A percentile compares a stretch with the other conserved stretches of the same genome.
These are phyloP conservation scores for Acanthacorydalis orientalis DNA, from an alignment of 2,888 invertebrate species.

Conservation along the genomic window DNA sequence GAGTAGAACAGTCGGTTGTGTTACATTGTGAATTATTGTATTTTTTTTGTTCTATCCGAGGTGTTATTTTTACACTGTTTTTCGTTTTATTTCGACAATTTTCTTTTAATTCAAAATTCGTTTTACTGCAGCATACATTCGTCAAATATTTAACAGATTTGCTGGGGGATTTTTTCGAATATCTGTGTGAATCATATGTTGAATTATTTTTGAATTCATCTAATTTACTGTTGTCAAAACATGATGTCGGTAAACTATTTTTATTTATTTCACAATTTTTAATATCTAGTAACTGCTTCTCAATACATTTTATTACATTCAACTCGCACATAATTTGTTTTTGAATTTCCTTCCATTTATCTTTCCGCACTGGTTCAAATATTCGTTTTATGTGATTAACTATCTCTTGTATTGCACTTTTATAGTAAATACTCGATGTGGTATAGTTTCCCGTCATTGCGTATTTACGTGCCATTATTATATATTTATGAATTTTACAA, in stretches of 20 bases:
- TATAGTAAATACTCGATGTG: slow-evolving; percentile 82
- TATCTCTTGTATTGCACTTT: slow-evolving; percentile 83
- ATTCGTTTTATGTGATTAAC: slow-evolving; percentile 66
- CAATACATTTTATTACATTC: neutral
- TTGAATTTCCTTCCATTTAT: slow-evolving; percentile 71
- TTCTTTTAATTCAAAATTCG: slow-evolving; percentile 10
- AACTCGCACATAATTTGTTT: neutral
- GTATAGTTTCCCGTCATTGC: slow-evolving; percentile 92
- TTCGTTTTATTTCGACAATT: slow-evolving; percentile 22
- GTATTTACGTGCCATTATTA: slow-evolving; percentile 87
- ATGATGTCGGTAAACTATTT: neutral
- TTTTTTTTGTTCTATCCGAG: slow-evolving; percentile 36
- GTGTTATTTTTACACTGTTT: slow-evolving; percentile 25
- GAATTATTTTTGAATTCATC: neutral
- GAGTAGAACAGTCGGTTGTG: slow-evolving; percentile 31
- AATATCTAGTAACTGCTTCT: neutral
- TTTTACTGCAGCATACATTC: neutral
- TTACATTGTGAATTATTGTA: slow-evolving; percentile 43
- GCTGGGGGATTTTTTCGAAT: no score
- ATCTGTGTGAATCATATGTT: no score
- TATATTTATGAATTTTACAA: slow-evolving; percentile 86
- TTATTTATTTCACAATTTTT: neutral
- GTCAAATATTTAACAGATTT: neutral
- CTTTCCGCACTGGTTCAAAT: slow-evolving; percentile 63
- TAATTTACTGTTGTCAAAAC: neutral